Base-by-base conservation (phyloP, 2,888 invertebrate species). In the Quadroppia sp. region DNA sequence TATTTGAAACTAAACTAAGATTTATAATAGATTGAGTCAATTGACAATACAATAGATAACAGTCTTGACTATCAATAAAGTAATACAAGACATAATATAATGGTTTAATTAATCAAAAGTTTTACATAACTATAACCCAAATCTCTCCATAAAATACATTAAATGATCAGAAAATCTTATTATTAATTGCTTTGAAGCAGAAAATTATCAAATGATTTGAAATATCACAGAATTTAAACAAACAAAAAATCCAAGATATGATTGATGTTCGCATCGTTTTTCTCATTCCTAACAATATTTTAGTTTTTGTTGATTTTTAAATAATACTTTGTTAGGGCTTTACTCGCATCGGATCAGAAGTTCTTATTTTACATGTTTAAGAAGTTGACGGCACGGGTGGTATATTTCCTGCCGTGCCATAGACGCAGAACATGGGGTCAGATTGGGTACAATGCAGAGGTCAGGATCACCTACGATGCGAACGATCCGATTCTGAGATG, bases 341-440 rank as follows among this genome's bases (percentile, higher is more conserved):
- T 61, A 61, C 61, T 28, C 25, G 61, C 32, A 28, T 61, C 61
- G 32, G 32, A 61, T 61, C 30, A 4, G 11, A 61, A 61, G 61
- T 28, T 61, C 32, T 30, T 61, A 53, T 53, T 53, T 53, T 53
- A 61, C 17, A 61, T 61, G 61, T 61, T 32, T 6, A 9, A 30
- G n/a, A n/a, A n/a, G n/a, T n/a, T n/a, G n/a, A 61, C 13, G 17
- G 9, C 15, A 61, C 61, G 61, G 61, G 61, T 28, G 61, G 61
- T 7, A 28, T 61, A 28, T 61, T 61, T 25, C 61, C 4, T 9
- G 32, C 61, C 30, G 61, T 13, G 61, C n/a, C 30, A 61, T 2
- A 61, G 15, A 61, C 61, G 32, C 28, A 30, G 32, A 61, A 61
- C 61, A 61, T 61, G 61, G 61, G 61, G 61, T 61, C 30, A 61